Base-by-base conservation (phyloP, 92 coral and sea anemone genomes). In the Parazoanthus darwini region DNA sequence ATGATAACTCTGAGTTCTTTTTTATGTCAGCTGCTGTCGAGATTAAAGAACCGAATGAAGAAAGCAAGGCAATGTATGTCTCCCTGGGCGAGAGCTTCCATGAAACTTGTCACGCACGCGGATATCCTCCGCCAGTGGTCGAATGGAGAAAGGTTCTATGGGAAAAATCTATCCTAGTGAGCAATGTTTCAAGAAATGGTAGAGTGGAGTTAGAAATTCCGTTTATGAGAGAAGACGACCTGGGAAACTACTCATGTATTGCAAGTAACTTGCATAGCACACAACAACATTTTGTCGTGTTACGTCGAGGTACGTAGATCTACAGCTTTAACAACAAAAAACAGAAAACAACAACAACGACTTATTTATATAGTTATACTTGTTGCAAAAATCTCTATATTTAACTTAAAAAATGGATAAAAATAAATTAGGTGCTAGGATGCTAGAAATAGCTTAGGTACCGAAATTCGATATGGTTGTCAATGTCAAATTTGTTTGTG, bases 171-270 rank as follows among this genome's bases (percentile, higher is more conserved):
- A 39, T 83, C 79, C 25, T 42, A 3, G 67, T 86, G 0, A 23
- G 35, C 37, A 78, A 58, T 48, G 89, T 86, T 67, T 39, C 70
- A 51, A 88, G 82, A 76, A 78, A n/a, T 26, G 72, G 72, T 5
- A 66, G 8, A 20, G 89, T 88, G 16, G 56, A 79, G 39, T 77
- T 93, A 43, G 36, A 43, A 22, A 59, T 90, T 39, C 82, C 43
- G 37, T 50, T 87, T 20, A 67, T 90, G 51, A 74, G 39, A 56
- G 79, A 89, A 29, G 88, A 86, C 6, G 90, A 93, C 74, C 82
- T 92, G 82, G 94, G 93, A 18, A 74, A 78, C 86, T 93, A 92
- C 75, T 46, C 58, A 9, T 93, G 96, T 70, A 86, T 85, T 74
- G 96, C 96, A 5, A 88, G 90, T 74, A 93, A 93, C 89, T 71